Evolutionary conservation across 2,113 vertebrate species (phyloP), one percentile per base, ranked within the genome.

Genomic region (Tachysurus fulvidraco): DNA sequence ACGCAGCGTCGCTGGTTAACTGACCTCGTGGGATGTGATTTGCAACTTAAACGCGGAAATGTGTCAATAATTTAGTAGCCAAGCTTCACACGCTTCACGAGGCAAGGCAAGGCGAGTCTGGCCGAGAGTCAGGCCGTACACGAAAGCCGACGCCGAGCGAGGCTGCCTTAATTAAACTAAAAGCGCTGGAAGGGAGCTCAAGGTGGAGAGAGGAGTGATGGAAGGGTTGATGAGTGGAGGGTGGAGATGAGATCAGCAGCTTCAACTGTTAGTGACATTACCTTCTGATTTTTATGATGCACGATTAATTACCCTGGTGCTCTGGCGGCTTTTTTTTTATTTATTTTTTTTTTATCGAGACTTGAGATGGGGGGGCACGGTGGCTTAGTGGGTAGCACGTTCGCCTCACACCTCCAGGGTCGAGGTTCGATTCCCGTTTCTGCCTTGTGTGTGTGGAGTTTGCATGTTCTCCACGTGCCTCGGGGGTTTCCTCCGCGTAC

Each of bases 31-130:
- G 73, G 76, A 87, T 67, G 84, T 85, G 81, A 85, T 90, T 85
- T 90, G 89, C 86, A 84, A 85, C 88, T 85, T 87, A 83, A 89
- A 90, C 88, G 85, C 30, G 23, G 62, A 82, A 90, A 60, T 25
- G 25, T 54, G 85, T 91, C 81, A 90, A 89, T 91, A 91, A 90
- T 90, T 91, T 65, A 91, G 85, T 6, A 86, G 90, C 73, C 65
- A 50, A 71, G 87, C 82, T 79, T 79, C 83, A n/a, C 78, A 46
- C 77, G 81, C 84, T 89, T 85, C 83, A 81, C 71, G n/a, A n/a
- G n/a, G n/a, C n/a, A 85, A 74, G 86, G 54, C 78, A 88, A 74
- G 86, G 54, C 84, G 54, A 81, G 76, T 23, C 85, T 87, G 87
- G 82, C 88, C 76, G 36, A 50, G 55, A 25, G 57, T 79, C 84